Percentiles rank a stretch among this genome's conserved stretches.
phyloP scores from a whole-genome alignment of 2,113 vertebrate species.

The Triplophysa rosa region DNA sequence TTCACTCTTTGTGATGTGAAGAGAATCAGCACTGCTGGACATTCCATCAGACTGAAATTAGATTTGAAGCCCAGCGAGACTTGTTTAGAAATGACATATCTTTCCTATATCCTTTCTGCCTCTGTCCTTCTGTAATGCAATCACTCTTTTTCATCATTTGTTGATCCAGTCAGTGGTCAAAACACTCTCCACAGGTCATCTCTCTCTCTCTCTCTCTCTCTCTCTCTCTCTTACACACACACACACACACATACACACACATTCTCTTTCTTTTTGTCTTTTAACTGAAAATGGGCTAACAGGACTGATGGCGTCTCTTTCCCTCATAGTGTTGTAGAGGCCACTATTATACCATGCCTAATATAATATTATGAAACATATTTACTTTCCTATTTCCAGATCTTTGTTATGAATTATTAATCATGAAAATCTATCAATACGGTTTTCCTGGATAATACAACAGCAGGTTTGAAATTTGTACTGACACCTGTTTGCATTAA shows the following conservation, averaged over 20 bases:
- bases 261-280: not conserved
- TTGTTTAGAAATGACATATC: constrained; percentile 34
- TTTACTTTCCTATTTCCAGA: not conserved
- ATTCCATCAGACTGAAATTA: constrained; percentile 27
- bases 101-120: constrained; percentile 15
- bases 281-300: no score
- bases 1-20: not conserved
- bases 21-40: constrained; percentile 20
- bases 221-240: not conserved
- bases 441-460: not conserved
- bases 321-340: no score
- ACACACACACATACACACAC: not conserved
- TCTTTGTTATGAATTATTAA: not conserved
- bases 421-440: not conserved
- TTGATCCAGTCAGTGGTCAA: constrained; percentile 14
- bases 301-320: no score
- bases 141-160: constrained; percentile 38
- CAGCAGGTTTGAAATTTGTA: not conserved
- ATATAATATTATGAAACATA: not conserved
- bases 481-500: not conserved
- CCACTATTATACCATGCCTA: not conserved
- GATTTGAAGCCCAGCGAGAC: constrained; percentile 22
- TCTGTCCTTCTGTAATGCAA: constrained; percentile 20
- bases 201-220: not conserved
- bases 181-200: not conserved